Conservation (phyloP, 2,888 invertebrate species). For the Rotaria socialis region DNA sequence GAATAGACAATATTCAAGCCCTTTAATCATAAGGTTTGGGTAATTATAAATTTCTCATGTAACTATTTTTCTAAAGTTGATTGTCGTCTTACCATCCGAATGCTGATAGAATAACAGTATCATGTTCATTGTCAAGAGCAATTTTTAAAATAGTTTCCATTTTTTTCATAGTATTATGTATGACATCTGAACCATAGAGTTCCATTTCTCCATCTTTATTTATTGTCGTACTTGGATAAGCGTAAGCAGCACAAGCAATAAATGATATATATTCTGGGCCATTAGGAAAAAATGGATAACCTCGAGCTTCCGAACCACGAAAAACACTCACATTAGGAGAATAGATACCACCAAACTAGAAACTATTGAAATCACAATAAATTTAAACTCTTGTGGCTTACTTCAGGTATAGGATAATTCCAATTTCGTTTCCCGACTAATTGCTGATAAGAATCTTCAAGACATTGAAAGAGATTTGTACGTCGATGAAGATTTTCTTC, state of each 20-base stretch:
- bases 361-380: not conserved
- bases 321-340: not conserved
- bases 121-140: not conserved
- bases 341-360: not conserved
- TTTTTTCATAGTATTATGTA: not conserved
- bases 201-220: not conserved
- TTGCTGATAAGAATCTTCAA: constrained; percentile 16
- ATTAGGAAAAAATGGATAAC: not conserved
- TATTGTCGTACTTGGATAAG: not conserved
- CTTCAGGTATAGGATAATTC: not conserved
- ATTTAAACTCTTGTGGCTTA: not conserved
- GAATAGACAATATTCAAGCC: too few species aligned
- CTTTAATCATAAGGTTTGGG: too few species aligned
- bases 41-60: too few species aligned
- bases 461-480: constrained; percentile 17
- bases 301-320: not conserved
- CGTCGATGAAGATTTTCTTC: constrained; percentile 29
- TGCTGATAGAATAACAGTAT: constrained; percentile 5
- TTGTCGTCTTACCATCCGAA: not conserved
- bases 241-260: not conserved
- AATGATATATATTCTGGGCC: not conserved
- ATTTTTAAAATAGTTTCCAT: not conserved
- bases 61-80: not conserved
- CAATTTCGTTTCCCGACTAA: not conserved
- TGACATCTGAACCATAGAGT: not conserved